Evolutionary conservation across 2,888 invertebrate genomes (phyloP).

Genomic region (Epinotia bilunana): DNA sequence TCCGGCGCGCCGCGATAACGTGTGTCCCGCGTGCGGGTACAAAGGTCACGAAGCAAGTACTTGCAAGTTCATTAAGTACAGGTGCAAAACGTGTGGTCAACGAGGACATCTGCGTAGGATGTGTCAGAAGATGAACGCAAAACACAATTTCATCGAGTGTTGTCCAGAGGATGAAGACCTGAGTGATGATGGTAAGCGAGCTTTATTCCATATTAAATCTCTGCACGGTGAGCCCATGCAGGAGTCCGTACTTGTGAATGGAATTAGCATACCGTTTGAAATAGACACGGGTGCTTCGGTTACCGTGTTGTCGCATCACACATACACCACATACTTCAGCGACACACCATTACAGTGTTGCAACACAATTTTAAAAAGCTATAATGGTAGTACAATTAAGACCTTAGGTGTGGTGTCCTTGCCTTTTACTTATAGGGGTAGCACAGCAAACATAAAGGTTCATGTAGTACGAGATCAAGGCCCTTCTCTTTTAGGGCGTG

Average conservation of each 20-base stretch:
- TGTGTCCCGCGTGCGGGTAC: slow-evolving; percentile 15
- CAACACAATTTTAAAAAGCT: slow-evolving; percentile 29
- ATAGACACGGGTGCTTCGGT: slow-evolving; percentile 5
- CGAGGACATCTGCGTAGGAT: slow-evolving; percentile 3
- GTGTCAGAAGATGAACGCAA: neutral
- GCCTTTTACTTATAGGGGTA: slow-evolving; percentile 29
- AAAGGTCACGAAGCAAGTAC: slow-evolving; percentile 1
- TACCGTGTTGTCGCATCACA: neutral
- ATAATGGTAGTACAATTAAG: slow-evolving; percentile 27
- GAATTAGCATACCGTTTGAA: neutral
- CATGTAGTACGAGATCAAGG: neutral
- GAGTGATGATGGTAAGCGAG: neutral
- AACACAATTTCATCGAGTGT: slow-evolving; percentile 7
- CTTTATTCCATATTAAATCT: neutral
- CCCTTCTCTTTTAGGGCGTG: no score
- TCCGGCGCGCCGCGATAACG: neutral
- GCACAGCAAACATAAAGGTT: slow-evolving; percentile 3
- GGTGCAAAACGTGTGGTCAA: slow-evolving; percentile 1
- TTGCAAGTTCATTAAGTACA: slow-evolving; percentile 6
- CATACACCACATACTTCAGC: slow-evolving; percentile 6
- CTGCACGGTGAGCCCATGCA: slow-evolving; percentile 5
- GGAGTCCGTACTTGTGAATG: slow-evolving; percentile 3
- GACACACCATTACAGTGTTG: slow-evolving; percentile 12
- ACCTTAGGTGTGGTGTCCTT: slow-evolving; percentile 20
- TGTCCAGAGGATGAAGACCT: neutral